phyloP scores from a whole-genome alignment of 2,797 vertebrate genomes.

The Glossophaga mutica region DNA sequence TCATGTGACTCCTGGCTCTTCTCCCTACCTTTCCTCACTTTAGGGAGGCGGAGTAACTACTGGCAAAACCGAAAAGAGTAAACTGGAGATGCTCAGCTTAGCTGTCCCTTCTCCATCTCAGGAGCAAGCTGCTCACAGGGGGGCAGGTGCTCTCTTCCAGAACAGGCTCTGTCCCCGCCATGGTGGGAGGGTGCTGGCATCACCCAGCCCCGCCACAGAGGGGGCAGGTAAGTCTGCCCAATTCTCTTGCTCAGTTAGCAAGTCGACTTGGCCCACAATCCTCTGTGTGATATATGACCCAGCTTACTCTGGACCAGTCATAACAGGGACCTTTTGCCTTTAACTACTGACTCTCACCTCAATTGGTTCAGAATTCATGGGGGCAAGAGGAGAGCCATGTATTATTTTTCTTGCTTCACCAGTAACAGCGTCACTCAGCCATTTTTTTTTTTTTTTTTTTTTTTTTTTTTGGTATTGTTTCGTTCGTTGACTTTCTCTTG shows the following conservation, averaged over 20 bases:
- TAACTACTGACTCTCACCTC: background rate
- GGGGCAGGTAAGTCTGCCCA: background rate
- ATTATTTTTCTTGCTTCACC: background rate
- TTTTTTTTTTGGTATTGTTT: background rate
- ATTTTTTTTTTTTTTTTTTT: constrained; percentile 15
- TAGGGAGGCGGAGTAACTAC: background rate
- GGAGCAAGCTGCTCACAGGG: background rate
- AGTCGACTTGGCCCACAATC: background rate
- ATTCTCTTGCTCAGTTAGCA: background rate
- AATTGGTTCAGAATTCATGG: background rate
- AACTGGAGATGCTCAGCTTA: rapidly evolving
- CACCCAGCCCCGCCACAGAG: background rate
- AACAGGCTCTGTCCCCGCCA: background rate
- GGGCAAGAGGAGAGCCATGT: background rate
- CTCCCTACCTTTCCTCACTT: background rate
- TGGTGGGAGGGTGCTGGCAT: rapidly evolving
- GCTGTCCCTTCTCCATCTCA: rapidly evolving
- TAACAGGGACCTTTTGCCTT: background rate
- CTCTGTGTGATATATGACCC: background rate
- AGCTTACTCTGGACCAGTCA: background rate
- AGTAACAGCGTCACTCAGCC: background rate
- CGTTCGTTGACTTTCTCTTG: background rate
- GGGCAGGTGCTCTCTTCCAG: too few relatives aligned
- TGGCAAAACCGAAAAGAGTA: background rate
- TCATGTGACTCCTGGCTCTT: background rate